Conservation (phyloP, 2,113 vertebrate genomes). For the Plectropomus leopardus region DNA sequence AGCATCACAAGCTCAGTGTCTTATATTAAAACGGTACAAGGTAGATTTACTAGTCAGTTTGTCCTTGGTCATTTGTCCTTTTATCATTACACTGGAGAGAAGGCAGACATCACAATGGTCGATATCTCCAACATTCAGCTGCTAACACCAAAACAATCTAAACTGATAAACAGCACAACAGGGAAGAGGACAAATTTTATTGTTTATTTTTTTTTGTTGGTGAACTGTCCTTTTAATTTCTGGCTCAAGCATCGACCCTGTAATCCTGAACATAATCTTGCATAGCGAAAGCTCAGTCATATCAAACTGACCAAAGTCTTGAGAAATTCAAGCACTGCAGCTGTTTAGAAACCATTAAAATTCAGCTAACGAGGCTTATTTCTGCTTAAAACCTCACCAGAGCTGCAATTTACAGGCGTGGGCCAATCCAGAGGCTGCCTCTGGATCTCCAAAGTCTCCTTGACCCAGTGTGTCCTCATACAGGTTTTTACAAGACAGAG, state of each 20-base stretch:
- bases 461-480: constrained; percentile 6
- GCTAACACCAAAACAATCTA: too few relatives aligned
- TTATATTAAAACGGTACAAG: too few relatives aligned
- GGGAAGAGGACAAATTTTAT: too few relatives aligned
- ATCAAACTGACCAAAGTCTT: constrained; percentile 30
- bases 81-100: too few relatives aligned
- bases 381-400: constrained; percentile 11
- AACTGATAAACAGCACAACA: too few relatives aligned
- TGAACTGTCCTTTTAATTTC: neutral
- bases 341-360: constrained; percentile 2
- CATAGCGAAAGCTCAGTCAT: neutral
- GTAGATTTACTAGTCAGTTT: too few relatives aligned
- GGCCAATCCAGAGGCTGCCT: neutral
- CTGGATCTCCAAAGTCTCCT: neutral
- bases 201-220: too few relatives aligned
- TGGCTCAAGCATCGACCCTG: constrained; percentile 16
- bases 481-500: constrained; percentile 10
- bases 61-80: too few relatives aligned
- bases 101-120: too few relatives aligned
- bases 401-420: neutral
- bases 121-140: too few relatives aligned
- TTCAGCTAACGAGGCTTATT: neutral
- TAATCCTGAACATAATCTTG: constrained; percentile 24
- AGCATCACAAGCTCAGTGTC: too few relatives aligned
- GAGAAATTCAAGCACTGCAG: constrained; percentile 6